Conservation (phyloP, 2,113 vertebrate genomes). For the Cyprinodon variegatus region DNA sequence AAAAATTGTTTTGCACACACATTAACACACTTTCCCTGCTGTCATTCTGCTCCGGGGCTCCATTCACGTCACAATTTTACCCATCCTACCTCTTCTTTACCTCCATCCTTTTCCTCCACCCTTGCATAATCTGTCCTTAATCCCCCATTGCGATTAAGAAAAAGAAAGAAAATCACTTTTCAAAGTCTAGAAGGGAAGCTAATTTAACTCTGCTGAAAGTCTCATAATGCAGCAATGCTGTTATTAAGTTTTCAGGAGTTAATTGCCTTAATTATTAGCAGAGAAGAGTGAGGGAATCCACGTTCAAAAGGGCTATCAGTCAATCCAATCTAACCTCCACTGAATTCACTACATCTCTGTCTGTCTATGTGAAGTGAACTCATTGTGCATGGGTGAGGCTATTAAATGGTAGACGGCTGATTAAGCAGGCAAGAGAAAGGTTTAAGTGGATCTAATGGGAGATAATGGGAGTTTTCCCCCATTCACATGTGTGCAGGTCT, state of each 20-base stretch:
- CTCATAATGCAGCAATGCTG: conserved; percentile 5
- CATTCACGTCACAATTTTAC: conserved; percentile 23
- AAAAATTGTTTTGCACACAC: not conserved
- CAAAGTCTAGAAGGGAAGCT: conserved; percentile 21
- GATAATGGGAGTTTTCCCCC: conserved; percentile 5
- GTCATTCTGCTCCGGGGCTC: conserved; percentile 15
- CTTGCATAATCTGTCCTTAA: conserved; percentile 40
- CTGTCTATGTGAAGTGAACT: conserved; percentile 24
- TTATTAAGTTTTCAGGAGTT: conserved; percentile 37
- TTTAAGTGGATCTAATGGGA: conserved; percentile 36
- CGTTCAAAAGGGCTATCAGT: conserved; percentile 25
- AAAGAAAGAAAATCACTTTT: conserved; percentile 29
- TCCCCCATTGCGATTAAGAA: conserved; percentile 27
- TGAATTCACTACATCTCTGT: conserved; percentile 14
- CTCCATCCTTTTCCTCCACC: conserved; percentile 34
- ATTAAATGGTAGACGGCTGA: conserved; percentile 45
- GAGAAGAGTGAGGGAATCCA: conserved; percentile 12
- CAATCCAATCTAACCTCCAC: conserved; percentile 37
- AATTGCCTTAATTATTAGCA: conserved; percentile 51
- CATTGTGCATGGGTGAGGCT: conserved; percentile 31
- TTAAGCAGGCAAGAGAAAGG: conserved; percentile 23
- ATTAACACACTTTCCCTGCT: conserved; percentile 8
- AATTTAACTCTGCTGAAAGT: conserved; percentile 10
- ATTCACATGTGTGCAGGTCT: conserved; percentile 18
- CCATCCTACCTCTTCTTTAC: conserved; percentile 29